Evolutionary conservation across 2,113 vertebrate species (phyloP).

Genomic region (Charina bottae): DNA sequence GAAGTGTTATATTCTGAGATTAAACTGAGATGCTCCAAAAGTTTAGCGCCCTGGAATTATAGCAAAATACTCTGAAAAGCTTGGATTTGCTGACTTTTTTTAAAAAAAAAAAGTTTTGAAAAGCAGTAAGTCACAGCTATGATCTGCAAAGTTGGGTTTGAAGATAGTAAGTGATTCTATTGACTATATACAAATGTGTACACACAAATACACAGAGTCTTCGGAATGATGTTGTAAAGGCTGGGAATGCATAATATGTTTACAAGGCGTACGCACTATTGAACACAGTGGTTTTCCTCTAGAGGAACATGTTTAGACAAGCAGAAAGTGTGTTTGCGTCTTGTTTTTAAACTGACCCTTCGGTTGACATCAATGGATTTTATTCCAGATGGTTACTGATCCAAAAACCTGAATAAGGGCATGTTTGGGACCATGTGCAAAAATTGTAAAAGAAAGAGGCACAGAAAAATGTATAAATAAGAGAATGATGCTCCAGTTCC

Average conservation of each 20-base stretch:
- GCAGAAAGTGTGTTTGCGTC: neutral
- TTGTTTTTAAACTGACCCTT: neutral
- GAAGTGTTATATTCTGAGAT: conserved; percentile 36
- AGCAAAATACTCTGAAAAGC: conserved; percentile 53
- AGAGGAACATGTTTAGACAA: neutral
- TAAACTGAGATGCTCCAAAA: conserved; percentile 36
- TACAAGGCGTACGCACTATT: neutral
- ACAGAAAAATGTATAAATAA: neutral
- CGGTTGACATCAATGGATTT: neutral
- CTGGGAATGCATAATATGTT: neutral
- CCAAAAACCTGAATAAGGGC: neutral
- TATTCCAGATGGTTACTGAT: neutral
- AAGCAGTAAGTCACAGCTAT: conserved; percentile 17
- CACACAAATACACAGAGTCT: neutral
- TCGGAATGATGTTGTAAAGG: neutral
- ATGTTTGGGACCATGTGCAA: neutral
- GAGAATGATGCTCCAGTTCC: neutral
- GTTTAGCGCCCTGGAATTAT: conserved; percentile 62
- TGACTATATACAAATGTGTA: neutral
- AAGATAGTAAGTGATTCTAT: conserved; percentile 72
- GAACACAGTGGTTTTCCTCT: neutral
- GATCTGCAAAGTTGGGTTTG: conserved; percentile 65
- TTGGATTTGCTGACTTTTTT: conserved; percentile 42
- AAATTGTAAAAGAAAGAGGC: neutral
- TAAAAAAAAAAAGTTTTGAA: no score